A percentile compares a stretch with the other conserved stretches of the same genome.
These are phyloP conservation scores for Oscheius sp. DNA, from an alignment of 2,888 invertebrate genomes.

Conservation along the genomic window DNA sequence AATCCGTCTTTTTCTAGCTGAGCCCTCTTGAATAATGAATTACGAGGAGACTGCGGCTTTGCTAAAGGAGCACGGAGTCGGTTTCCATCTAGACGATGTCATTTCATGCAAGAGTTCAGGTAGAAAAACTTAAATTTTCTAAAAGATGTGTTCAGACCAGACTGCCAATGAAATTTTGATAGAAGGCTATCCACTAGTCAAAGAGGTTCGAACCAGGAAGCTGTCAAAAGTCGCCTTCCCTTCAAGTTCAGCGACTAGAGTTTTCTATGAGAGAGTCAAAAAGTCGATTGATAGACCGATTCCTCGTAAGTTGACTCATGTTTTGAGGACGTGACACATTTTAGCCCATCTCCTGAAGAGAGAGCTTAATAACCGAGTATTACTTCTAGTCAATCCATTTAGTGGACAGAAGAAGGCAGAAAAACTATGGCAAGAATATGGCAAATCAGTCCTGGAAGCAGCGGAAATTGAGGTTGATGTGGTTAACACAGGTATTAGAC, in stretches of 20 bases:
- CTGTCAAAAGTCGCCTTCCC: neutral
- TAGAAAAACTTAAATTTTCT: neutral
- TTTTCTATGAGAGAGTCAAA: neutral
- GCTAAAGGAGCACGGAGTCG: neutral
- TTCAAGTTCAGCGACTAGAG: neutral
- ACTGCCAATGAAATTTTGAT: neutral
- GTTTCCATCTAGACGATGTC: conserved; percentile 1
- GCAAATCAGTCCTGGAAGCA: conserved; percentile 37
- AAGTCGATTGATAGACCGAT: neutral
- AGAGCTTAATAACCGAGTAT: conserved; percentile 29
- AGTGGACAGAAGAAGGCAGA: conserved; percentile 48
- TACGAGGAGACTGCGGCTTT: neutral
- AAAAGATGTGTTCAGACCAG: neutral
- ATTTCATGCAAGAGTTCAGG: neutral
- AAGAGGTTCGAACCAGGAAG: conserved; percentile 6
- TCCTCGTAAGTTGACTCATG: neutral
- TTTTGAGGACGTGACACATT: neutral
- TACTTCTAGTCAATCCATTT: conserved; percentile 56
- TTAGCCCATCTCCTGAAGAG: conserved; percentile 37
- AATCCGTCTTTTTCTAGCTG: neutral
- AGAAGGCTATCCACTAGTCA: conserved; percentile 5
- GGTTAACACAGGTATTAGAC: conserved; percentile 42
- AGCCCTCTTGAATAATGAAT: neutral
- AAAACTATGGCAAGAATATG: conserved; percentile 37
- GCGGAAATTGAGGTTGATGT: conserved; percentile 44